These are phyloP conservation scores for Apis dorsata DNA, from an alignment of 1,140 invertebrate species.

Conservation along the genomic window DNA sequence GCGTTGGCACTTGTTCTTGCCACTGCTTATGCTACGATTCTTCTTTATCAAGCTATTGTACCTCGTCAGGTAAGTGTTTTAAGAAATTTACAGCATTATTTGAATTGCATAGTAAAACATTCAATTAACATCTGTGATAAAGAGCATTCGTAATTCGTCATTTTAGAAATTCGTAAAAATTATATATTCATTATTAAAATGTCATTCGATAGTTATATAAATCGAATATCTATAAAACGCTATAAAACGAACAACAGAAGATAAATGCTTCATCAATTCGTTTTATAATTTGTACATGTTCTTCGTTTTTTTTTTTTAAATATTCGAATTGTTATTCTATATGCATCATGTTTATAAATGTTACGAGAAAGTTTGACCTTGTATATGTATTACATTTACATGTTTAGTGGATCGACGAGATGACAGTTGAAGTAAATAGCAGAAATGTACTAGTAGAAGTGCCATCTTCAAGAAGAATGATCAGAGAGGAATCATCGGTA, in stretches of 20 bases:
- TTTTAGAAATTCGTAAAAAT: not conserved
- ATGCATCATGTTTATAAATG: not conserved
- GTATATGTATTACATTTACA: not conserved
- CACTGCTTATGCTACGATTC: constrained; percentile 83
- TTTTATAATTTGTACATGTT: not conserved
- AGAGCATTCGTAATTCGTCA: too few relatives aligned
- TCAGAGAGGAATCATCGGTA: constrained; percentile 70
- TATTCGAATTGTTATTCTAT: not conserved
- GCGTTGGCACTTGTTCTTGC: constrained; percentile 74
- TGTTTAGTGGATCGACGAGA: constrained; percentile 74
- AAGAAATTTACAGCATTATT: not conserved
- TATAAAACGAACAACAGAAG: too few relatives aligned
- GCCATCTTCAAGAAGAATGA: constrained; percentile 58
- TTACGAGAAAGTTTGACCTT: not conserved
- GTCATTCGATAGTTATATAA: not conserved
- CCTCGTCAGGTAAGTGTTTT: constrained; percentile 80
- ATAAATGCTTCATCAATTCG: not conserved
- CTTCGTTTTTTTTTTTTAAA: not conserved
- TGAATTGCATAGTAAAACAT: too few relatives aligned
- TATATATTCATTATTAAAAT: not conserved
- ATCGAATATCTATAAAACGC: constrained; percentile 6
- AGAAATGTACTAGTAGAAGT: constrained; percentile 66
- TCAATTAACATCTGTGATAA: not conserved
- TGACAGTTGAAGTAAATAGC: constrained; percentile 61
- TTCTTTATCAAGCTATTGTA: constrained; percentile 83